Percentiles rank a stretch among this genome's conserved stretches.
Evolutionary conservation across 37 sponge, comb jelly and placozoan genomes (phyloP).

Genomic region (Theonella swinhoei): DNA sequence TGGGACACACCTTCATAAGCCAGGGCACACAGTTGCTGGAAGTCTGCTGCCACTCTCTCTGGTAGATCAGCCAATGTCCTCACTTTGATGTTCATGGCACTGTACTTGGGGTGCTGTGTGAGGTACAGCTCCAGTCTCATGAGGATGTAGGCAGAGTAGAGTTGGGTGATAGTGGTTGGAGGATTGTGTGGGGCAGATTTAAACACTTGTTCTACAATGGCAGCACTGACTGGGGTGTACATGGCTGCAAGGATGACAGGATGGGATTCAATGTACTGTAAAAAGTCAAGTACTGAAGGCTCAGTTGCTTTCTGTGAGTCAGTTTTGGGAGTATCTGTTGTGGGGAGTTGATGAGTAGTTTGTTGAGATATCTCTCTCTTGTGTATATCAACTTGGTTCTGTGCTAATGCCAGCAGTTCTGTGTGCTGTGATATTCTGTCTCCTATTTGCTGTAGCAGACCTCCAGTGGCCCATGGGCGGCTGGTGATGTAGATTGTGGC

Average conservation of each 20-base stretch:
- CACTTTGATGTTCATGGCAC: not conserved
- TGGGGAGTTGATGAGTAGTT: too few species aligned
- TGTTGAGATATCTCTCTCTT: not conserved
- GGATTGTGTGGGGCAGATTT: not conserved
- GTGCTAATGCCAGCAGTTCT: not conserved
- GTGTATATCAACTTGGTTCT: not conserved
- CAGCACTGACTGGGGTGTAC: not conserved
- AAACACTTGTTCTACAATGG: not conserved
- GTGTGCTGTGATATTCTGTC: not conserved
- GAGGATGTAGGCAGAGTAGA: not conserved
- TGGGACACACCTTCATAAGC: conserved; percentile 1
- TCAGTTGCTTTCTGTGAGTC: not conserved
- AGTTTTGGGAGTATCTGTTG: not conserved
- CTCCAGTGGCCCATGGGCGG: conserved; percentile 18
- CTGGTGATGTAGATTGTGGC: conserved; percentile 11
- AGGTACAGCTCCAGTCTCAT: not conserved
- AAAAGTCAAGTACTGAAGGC: not conserved
- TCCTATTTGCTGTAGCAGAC: not conserved
- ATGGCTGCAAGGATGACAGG: not conserved
- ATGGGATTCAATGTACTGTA: not conserved
- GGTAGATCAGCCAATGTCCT: not conserved
- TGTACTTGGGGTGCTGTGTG: not conserved
- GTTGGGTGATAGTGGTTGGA: conserved; percentile 8
- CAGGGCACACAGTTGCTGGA: not conserved
- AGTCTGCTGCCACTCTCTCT: not conserved